Conservation (phyloP, 2,797 vertebrate species). For the Pangasius djambal region DNA sequence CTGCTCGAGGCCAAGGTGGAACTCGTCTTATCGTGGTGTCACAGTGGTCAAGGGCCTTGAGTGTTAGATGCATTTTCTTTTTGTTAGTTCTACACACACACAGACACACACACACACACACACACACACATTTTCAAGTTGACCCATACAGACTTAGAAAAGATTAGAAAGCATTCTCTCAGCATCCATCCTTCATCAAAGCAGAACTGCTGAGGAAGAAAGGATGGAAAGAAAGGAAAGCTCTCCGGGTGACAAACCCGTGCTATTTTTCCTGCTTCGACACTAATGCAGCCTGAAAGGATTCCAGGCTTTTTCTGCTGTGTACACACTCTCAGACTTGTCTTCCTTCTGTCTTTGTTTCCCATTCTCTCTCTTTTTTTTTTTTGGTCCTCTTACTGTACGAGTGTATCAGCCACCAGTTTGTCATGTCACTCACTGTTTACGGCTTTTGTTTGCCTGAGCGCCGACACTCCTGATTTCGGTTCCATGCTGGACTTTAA, state of each 20-base stretch:
- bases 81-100: background rate
- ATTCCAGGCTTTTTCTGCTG: conserved; percentile 60
- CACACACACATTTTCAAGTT: background rate
- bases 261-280: background rate
- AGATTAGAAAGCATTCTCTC: conserved; percentile 26
- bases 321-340: conserved; percentile 50
- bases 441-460: conserved; percentile 16
- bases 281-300: conserved; percentile 52
- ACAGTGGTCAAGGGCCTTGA: background rate
- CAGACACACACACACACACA: background rate
- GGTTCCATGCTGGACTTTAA: background rate
- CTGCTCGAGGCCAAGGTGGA: background rate
- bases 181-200: conserved; percentile 22
- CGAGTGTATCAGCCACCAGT: conserved; percentile 37
- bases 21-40: background rate
- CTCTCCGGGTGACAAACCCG: background rate
- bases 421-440: conserved; percentile 6
- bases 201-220: background rate
- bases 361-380: background rate
- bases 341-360: conserved; percentile 5
- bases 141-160: background rate
- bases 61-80: background rate
- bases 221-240: background rate
- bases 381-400: background rate
- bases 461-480: background rate